Base-by-base conservation (phyloP, 2,888 invertebrate species). In the Cacoxenus indagator region DNA sequence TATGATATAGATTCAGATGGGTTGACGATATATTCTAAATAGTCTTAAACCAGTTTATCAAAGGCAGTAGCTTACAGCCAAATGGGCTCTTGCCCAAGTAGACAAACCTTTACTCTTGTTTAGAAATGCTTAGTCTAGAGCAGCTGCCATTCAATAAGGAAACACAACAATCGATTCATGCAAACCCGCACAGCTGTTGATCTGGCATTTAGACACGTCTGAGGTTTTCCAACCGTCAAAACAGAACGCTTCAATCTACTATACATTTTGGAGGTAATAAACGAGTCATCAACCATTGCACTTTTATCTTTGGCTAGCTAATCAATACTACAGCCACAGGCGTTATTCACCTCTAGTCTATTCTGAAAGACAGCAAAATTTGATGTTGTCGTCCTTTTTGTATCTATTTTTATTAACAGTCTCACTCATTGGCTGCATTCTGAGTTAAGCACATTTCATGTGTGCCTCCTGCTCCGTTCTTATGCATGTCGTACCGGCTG, bases 271-370 rank as follows among this genome's bases (percentile, higher is more conserved):
- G 4, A 24, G 24, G 26, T 29, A 9, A 27, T 31, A 9, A 19
- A n/a, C n/a, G n/a, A n/a, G n/a, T 37, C 37, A 37, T 37, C 37
- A 37, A 31, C 5, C 31, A 31, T 31, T 9, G 9, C 2, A 37
- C 37, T 11, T 37, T 14, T 37, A 11, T 37, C 37, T 8, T 37
- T 37, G 37, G 14, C n/a, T n/a, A 27, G 64, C 48, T 67, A 76
- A 76, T 76, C 76, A 76, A 76, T 70, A 77, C 75, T 68, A 62
- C 74, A 69, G 71, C 71, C 67, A 27, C 66, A 54, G 67, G 67
- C 65, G 37, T 37, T 8, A 14, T 37, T 37, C 37, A 37, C 8
- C 37, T 37, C 8, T 11, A 37, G 2, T 51, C 11, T 19, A 17
- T 61, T 64, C 66, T 46, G 67, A 69, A 67, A 72, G 73, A 61